A percentile compares a stretch with the other conserved stretches of the same genome.
These are phyloP conservation scores for Vidua chalybeata DNA, from an alignment of 2,113 vertebrate species.

Conservation along the genomic window DNA sequence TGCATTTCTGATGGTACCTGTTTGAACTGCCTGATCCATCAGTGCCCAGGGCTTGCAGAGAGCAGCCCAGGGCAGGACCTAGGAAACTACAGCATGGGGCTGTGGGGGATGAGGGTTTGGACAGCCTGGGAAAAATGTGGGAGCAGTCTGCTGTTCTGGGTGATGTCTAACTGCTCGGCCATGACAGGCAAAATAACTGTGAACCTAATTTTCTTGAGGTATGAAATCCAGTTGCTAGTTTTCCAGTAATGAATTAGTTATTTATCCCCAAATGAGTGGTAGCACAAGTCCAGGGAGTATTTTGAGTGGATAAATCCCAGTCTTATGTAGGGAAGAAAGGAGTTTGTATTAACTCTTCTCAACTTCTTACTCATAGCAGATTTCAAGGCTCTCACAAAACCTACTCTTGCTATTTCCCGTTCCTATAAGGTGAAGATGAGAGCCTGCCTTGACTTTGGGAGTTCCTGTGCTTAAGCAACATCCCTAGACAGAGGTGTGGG, in stretches of 20 bases:
- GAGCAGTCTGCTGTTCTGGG: background rate
- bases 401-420: background rate
- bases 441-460: background rate
- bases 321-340: background rate
- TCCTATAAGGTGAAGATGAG: background rate
- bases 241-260: background rate
- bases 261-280: background rate
- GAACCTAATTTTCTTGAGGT: background rate
- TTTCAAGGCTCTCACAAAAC: background rate
- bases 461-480: background rate
- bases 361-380: background rate
- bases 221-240: background rate
- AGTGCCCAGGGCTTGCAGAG: background rate
- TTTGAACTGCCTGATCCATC: accelerated
- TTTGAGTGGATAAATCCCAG: background rate
- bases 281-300: background rate
- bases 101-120: background rate
- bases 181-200: background rate
- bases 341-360: background rate
- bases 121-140: background rate
- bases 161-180: background rate
- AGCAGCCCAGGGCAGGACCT: background rate
- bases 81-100: accelerated
- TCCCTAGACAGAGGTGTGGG: accelerated
- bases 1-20: background rate